Evolutionary conservation across 2,113 vertebrate genomes (phyloP), one percentile per base, ranked within the genome.

Genomic region (Urocynchramus pylzowi): DNA sequence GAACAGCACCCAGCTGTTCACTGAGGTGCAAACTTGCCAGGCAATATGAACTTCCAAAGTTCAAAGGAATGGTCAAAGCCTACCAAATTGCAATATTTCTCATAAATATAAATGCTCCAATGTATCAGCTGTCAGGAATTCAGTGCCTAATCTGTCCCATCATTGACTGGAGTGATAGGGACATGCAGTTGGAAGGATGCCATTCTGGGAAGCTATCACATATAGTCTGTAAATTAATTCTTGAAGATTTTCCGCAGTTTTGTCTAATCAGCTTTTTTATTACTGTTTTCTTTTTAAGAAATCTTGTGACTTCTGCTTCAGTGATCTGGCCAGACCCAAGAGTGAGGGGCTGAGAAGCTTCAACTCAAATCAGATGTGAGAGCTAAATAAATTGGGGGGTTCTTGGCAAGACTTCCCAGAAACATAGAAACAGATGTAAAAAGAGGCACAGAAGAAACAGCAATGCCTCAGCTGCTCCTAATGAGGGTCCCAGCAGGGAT

Each of bases 401-500:
- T 93, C 70, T 96, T 97, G 94, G 93, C 93, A 93, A 73, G 67
- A 42, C 26, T 91, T 70, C 63, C 73, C 89, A 59, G 69, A 93
- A 93, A 89, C 91, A 68, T 4, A 73, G 91, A 91, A 95, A 85
- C 91, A 95, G 91, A 97, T 85, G 84, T 83, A 61, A 61, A 88
- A 81, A 81, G 85, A 88, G 45, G 47, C 41, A 67, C 20, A 52
- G 70, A 76, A 65, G 78, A 69, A 89, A 50, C 31, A 83, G 81
- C 56, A 56, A 12, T 47, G 52, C 67, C 50, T 70, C 45, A 50
- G 64, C 75, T 89, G 83, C 64, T 91, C 33, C 76, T 84, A 84
- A 90, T 59, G 76, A 86, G 65, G 47, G 35, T 47, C 63, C 44
- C 85, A 67, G 84, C 47, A 70, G 63, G 71, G 57, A 91, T 67